Evolutionary conservation across 2,113 vertebrate species (phyloP), one percentile per base, ranked within the genome.

Genomic region (Todiramphus saurophagus): DNA sequence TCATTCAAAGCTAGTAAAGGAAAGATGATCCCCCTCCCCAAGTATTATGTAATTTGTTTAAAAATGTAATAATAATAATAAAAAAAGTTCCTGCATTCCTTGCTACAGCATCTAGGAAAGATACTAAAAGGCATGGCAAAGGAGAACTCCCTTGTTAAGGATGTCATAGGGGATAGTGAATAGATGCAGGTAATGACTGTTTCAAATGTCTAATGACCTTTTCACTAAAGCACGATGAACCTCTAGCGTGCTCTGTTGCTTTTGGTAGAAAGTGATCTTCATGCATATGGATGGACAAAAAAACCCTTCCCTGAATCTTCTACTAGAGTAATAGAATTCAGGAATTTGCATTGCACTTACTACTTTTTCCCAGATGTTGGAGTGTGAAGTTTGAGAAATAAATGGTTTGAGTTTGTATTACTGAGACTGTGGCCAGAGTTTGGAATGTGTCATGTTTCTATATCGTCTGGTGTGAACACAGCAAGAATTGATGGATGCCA

Each of bases 151-250:
- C 51, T 51, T 67, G 43, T 31, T 66, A 83, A 13, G n/a, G 27
- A 66, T 78, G 64, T 91, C 75, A 81, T 14, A 67, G 51, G 37
- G 48, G 33, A 59, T n/a, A 78, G 43, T 31, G 64, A 93, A 50
- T 62, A 86, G 63, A 58, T 56, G 30, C 69, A 81, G 76, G 59
- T 77, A 87, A 91, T 91, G 60, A 82, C 87, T 78, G 3, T 73
- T 96, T 96, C 55, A 80, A 68, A 77, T 90, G 51, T 68, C 75
- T 93, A 80, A 95, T 68, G 78, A 86, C 77, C 72, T 90, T 95
- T 94, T 92, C 80, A 78, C n/a, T 85, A 53, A 41, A 81, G 79
- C 37, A 85, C 60, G 85, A 55, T 7, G 58, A 94, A 84, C 70
- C 55, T 73, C 82, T 85, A 25, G 50, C 50, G 59, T 10, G 24